Base-by-base conservation (phyloP, 1,140 invertebrate species). In the Druon quercuslanigerum region DNA sequence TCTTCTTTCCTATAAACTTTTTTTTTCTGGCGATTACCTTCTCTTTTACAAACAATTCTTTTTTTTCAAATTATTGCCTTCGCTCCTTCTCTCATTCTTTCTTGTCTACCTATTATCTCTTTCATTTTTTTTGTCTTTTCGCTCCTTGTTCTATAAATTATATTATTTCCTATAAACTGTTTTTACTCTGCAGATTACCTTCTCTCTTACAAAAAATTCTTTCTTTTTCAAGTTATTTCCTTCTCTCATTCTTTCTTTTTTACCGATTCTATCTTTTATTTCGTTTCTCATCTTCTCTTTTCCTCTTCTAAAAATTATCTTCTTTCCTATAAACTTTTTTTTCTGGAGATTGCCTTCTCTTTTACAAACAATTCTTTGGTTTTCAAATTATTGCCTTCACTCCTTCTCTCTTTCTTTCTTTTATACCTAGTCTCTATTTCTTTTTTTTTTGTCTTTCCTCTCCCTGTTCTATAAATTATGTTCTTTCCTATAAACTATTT, bases 11-110 rank as follows among this genome's bases (percentile, higher is more conserved):
- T 33, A 33, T 33, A 33, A 33, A 33, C 25, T 33, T 3, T 33
- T 3, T 33, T 33, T 33, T 5, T 33, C 25, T 33, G 25, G 2
- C 2, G 25, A 33, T 33, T 33, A 33, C 25, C 66, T 19, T 56
- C 81, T 71, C 76, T 51, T 73, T 20, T 73, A 12, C 25, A 50
- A 12, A 75, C 76, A 40, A 51, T 79, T 12, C 78, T 54, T 57
- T 71, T 52, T 33, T 77, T 20, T n/a, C 17, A 50, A 11, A 17
- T 14, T 20, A 14, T 13, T 46, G 3, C 19, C 17, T 51, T 51
- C 3, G 11, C 50, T 13, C 50, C 14, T 52, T 77, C 33, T 73
- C 5, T 54, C n/a, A 72, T 71, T 46, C 46, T 75, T 3, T 14
- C 16, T 20, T 54, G n/a, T 77, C 74, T 51, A 19, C 33, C 20